Base-by-base conservation (phyloP, 2,888 invertebrate genomes). In the Prostheceraeus crozeri region DNA sequence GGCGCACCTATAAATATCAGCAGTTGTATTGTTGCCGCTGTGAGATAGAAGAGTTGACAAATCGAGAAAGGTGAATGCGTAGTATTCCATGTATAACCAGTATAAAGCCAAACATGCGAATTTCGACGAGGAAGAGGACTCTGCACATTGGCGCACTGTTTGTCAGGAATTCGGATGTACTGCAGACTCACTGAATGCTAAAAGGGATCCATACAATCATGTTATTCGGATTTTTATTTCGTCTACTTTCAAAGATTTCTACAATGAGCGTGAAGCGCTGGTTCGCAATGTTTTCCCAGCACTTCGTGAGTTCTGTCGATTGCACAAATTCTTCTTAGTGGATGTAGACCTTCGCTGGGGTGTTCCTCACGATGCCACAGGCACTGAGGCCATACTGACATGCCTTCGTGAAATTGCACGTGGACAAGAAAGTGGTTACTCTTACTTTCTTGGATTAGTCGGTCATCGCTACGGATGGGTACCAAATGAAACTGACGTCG, bases 281-380 rank as follows among this genome's bases (percentile, higher is more conserved):
- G 72, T 74, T 21, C 25, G 30, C 19, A 46, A 71, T 70, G 71
- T 72, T 14, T 72, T 72, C 63, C 72, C 73, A 10, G 71, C 69
- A 57, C 60, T 73, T 3, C 63, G 69, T 48, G 71, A 72, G 63
- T 72, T 71, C 71, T 72, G 73, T 60, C 67, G 68, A 25, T 65
- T 67, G 3, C 46, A 68, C 30, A 65, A 67, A 58, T 61, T 74
- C 28, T 67, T 67, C 31, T 64, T 75, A 19, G 64, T 74, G 10
- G 75, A 75, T 58, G 74, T 74, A 68, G 75, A 75, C 62, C 61
- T 75, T 35, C 64, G 75, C 19, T 75, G 75, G 75, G 75, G 75
- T 3, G 70, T 75, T n/a, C 75, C 74, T 3, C 70, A 67, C 55
- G 73, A 74, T 58, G 66, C 72, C 1, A 69, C 70, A 8, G 68